Evolutionary conservation across 2,797 vertebrate genomes (phyloP).

Genomic region (Neostethus bicornis): DNA sequence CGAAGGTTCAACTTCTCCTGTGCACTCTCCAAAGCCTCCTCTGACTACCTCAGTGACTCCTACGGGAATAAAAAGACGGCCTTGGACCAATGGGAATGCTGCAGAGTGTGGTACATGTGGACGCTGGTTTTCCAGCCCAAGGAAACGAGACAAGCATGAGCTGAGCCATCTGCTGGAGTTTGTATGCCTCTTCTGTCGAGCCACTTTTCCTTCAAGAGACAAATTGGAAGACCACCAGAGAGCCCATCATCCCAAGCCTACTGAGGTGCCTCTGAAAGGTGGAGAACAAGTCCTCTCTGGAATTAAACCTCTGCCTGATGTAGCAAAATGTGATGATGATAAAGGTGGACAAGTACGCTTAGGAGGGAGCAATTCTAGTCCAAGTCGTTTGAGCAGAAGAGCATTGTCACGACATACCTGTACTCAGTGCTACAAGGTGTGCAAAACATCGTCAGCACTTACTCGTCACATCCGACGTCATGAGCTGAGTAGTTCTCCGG

Average conservation of each 20-base stretch:
- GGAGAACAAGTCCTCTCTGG: slow-evolving; percentile 51
- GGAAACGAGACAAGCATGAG: slow-evolving; percentile 89
- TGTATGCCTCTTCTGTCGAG: slow-evolving; percentile 80
- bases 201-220: slow-evolving; percentile 79
- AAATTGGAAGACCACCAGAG: slow-evolving; percentile 84
- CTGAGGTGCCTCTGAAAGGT: slow-evolving; percentile 60
- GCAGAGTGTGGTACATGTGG: slow-evolving; percentile 86
- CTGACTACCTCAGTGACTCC: slow-evolving; percentile 69
- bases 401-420: slow-evolving; percentile 86
- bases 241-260: slow-evolving; percentile 77
- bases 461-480: slow-evolving; percentile 88
- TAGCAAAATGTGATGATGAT: slow-evolving; percentile 62
- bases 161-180: slow-evolving; percentile 85
- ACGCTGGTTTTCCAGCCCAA: slow-evolving; percentile 84
- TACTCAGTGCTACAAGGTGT: slow-evolving; percentile 87
- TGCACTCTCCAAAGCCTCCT: slow-evolving; percentile 64
- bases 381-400: slow-evolving; percentile 80
- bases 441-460: slow-evolving; percentile 90
- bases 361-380: slow-evolving; percentile 54
- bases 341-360: slow-evolving; percentile 53
- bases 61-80: slow-evolving; percentile 72
- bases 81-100: slow-evolving; percentile 79
- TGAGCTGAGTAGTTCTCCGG: slow-evolving; percentile 77
- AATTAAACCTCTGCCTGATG: slow-evolving; percentile 56
- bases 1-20: slow-evolving; percentile 52